phyloP scores from a whole-genome alignment of 2,113 vertebrate genomes.

The Nycticebus coucang region DNA sequence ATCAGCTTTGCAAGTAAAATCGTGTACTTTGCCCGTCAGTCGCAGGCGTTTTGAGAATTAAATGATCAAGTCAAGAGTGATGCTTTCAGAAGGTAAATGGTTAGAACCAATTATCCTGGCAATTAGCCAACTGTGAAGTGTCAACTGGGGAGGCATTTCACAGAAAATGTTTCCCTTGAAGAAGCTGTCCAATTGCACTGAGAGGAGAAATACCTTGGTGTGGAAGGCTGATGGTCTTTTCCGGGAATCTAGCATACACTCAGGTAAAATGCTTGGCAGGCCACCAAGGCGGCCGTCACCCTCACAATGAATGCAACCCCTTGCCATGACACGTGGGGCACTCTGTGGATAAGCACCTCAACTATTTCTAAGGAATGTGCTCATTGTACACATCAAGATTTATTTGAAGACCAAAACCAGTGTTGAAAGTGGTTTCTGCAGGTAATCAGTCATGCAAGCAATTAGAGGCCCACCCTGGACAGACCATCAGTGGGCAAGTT shows the following conservation, averaged over 20 bases:
- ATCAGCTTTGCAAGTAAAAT: constrained; percentile 78
- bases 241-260: neutral
- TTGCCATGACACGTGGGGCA: rapidly evolving
- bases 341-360: neutral
- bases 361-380: neutral
- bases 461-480: neutral
- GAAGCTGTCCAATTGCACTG: neutral
- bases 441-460: neutral
- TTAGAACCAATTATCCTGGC: constrained; percentile 18
- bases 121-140: constrained; percentile 21
- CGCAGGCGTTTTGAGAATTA: constrained; percentile 31
- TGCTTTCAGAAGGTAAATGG: constrained; percentile 55
- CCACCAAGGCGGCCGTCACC: neutral
- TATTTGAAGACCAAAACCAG: neutral
- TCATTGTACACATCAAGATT: neutral
- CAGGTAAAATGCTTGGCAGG: neutral
- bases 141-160: neutral
- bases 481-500: neutral
- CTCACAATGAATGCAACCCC: neutral
- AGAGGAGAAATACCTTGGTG: neutral
- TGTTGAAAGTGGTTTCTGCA: neutral
- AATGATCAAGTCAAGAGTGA: constrained; percentile 52
- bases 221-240: neutral
- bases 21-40: neutral
- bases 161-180: neutral